Base-by-base conservation (phyloP, 2,113 vertebrate genomes). In the Xenopus borealis region DNA sequence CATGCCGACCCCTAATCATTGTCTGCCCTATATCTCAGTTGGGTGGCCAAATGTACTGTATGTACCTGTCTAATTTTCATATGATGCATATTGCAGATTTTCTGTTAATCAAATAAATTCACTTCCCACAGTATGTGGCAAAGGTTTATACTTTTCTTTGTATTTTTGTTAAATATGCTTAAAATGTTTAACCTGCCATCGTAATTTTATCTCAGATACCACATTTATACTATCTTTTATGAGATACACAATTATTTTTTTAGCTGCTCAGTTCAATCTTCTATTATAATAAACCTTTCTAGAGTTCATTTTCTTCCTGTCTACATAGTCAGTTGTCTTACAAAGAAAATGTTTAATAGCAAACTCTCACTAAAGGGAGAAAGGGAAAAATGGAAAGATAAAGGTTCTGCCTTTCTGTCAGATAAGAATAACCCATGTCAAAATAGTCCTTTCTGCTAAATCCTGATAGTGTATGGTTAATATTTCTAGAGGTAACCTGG, bases 291-390 rank as follows among this genome's bases (percentile, higher is more conserved):
- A 62, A 62, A 23, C 74, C 63, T 46, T 77, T 70, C 59, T 70
- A 47, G 61, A 50, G 66, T 70, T 77, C 74, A 70, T 70, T 47
- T 77, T 70, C 59, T 70, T 77, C 27, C 33, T 62, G 65, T 75
- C 65, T 68, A 62, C 63, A 68, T 62, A 74, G 64, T 74, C 57
- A 75, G 72, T 69, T 69, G 44, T 62, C 61, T 68, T 69, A 77
- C 66, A 77, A 77, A 77, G 74, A 53, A 70, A 77, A 77, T 55
- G 67, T 77, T 70, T 50, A 72, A 71, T 71, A 72, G 47, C 53
- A 71, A 66, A 67, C 27, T 78, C 57, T 75, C 17, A 71, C 57
- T 52, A 78, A 72, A 72, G 13, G 53, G 44, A 78, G n/a, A 47
- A 72, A 62, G 70, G 66, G 18, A 10, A 33, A 50, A 78, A 78